Conservation (phyloP, 1,140 invertebrate genomes). For the Drosophila nannoptera region DNA sequence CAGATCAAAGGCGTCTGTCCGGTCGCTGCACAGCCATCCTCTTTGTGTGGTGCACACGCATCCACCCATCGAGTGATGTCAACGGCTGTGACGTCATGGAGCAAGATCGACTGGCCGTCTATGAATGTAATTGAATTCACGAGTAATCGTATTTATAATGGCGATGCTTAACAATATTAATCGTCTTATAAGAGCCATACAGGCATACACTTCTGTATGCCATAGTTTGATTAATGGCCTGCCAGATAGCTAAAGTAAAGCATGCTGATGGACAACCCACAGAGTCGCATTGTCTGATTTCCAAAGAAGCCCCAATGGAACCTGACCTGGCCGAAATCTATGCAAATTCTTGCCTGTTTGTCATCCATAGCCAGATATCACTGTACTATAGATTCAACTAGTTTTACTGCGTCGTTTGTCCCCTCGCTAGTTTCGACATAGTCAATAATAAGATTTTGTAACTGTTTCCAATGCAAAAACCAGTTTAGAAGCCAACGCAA, state of each 20-base stretch:
- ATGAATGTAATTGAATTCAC: conserved; percentile 42
- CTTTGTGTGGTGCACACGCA: conserved; percentile 33
- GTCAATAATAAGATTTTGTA: conserved; percentile 59
- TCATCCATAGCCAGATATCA: conserved; percentile 4
- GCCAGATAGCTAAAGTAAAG: conserved; percentile 28
- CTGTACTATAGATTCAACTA: conserved; percentile 45
- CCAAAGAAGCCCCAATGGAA: too few species aligned
- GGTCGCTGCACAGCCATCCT: conserved; percentile 29
- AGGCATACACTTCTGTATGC: conserved; percentile 2
- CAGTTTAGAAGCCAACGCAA: conserved; percentile 38
- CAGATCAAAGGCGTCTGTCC: conserved; percentile 54
- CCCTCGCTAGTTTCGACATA: conserved; percentile 27
- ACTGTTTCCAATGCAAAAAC: conserved; percentile 63
- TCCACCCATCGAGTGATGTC: conserved; percentile 52
- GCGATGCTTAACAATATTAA: conserved; percentile 48
- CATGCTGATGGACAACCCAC: conserved; percentile 8
- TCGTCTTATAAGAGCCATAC: conserved; percentile 33
- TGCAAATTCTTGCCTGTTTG: neutral
- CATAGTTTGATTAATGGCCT: conserved; percentile 40
- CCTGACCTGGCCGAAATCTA: neutral
- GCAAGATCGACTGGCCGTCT: conserved; percentile 49
- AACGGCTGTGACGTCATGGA: conserved; percentile 60
- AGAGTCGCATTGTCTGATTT: neutral
- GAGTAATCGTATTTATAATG: conserved; percentile 42
- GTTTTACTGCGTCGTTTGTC: conserved; percentile 53